Conservation (phyloP, 2,888 invertebrate species). For the Selenia dentaria region DNA sequence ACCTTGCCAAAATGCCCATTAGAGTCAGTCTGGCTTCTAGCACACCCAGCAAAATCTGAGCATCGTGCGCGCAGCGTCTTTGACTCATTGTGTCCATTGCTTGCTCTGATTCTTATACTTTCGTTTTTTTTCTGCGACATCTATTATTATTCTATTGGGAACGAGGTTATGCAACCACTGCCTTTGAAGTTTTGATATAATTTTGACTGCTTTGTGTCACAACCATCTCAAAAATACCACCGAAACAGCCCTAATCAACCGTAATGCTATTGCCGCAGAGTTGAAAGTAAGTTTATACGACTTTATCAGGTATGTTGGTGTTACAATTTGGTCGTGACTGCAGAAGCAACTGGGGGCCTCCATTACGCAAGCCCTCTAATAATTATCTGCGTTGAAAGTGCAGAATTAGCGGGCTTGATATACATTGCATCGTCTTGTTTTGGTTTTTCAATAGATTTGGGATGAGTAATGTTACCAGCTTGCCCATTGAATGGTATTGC, state of each 20-base stretch:
- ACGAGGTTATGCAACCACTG: slow-evolving; percentile 79
- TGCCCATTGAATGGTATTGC: too few relatives aligned
- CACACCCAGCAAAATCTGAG: slow-evolving; percentile 7
- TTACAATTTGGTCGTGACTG: slow-evolving; percentile 73
- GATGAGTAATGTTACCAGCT: slow-evolving; percentile 13
- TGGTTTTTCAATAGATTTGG: slow-evolving; percentile 22
- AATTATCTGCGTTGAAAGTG: slow-evolving; percentile 80
- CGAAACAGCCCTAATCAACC: slow-evolving; percentile 19
- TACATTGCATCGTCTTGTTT: slow-evolving; percentile 33
- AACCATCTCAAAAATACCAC: slow-evolving; percentile 35
- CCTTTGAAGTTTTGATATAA: slow-evolving; percentile 81
- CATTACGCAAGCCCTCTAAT: slow-evolving; percentile 73
- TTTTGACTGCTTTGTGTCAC: slow-evolving; percentile 73
- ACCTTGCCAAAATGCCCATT: slow-evolving; percentile 19
- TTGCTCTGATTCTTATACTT: slow-evolving; percentile 78
- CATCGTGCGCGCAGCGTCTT: slow-evolving; percentile 64
- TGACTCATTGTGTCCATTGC: slow-evolving; percentile 64
- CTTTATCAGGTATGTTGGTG: slow-evolving; percentile 36
- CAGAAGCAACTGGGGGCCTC: slow-evolving; percentile 67
- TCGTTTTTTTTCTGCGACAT: slow-evolving; percentile 81
- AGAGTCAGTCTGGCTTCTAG: slow-evolving; percentile 16
- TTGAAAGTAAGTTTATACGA: slow-evolving; percentile 25
- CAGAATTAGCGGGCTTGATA: slow-evolving; percentile 63
- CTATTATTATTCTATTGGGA: slow-evolving; percentile 79
- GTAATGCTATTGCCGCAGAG: slow-evolving; percentile 33